Percentiles rank a stretch among this genome's conserved stretches.
Evolutionary conservation across 2,113 vertebrate genomes (phyloP).

Genomic region (Chaenocephalus aceratus): DNA sequence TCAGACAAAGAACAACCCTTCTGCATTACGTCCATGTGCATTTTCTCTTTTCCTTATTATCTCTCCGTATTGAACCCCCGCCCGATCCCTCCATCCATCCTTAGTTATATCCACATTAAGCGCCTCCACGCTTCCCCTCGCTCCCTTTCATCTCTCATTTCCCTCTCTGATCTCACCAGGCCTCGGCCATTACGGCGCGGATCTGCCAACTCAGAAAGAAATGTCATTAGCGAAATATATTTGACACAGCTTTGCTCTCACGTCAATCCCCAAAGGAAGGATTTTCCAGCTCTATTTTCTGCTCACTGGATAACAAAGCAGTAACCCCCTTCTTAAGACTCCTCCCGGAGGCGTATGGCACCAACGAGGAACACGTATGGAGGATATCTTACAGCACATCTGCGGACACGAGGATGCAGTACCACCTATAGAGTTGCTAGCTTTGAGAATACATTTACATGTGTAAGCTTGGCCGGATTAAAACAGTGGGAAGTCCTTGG

Average conservation of each 20-base stretch:
- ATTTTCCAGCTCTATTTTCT: slow-evolving; percentile 50
- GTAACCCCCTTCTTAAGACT: slow-evolving; percentile 9
- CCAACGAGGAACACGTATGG: background rate
- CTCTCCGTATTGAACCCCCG: background rate
- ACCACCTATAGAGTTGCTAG: background rate
- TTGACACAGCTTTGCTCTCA: slow-evolving; percentile 41
- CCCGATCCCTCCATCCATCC: slow-evolving; percentile 8
- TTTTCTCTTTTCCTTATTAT: background rate
- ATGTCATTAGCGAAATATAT: slow-evolving; percentile 52
- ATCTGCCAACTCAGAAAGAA: slow-evolving; percentile 44
- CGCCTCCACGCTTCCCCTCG: slow-evolving; percentile 16
- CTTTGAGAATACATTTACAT: slow-evolving; percentile 9
- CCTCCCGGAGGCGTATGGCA: background rate
- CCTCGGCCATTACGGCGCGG: slow-evolving; percentile 19
- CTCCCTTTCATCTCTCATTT: slow-evolving; percentile 53
- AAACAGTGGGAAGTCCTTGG: background rate
- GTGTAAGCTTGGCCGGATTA: slow-evolving; percentile 9
- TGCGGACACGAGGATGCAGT: background rate
- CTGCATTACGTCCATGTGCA: background rate
- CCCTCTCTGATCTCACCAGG: slow-evolving; percentile 50
- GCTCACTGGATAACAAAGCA: slow-evolving; percentile 40
- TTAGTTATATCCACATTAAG: slow-evolving; percentile 29
- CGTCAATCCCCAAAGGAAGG: slow-evolving; percentile 29
- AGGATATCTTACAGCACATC: slow-evolving; percentile 1
- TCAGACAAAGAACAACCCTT: background rate